These are phyloP conservation scores for Micoletzkya japonica DNA, from an alignment of 2,888 invertebrate species.

Conservation along the genomic window DNA sequence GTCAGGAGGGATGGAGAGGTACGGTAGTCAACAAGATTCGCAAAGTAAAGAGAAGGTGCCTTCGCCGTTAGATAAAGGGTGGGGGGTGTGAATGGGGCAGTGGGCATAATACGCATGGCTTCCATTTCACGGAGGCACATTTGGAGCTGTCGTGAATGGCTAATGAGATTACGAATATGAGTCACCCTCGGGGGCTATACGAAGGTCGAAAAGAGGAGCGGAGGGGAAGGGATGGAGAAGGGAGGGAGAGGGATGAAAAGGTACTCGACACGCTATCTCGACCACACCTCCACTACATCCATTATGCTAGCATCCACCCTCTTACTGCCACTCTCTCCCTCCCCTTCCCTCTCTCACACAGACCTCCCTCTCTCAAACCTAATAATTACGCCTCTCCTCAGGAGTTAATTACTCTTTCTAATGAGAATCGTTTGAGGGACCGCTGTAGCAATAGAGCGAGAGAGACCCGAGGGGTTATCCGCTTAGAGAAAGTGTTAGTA, in stretches of 20 bases:
- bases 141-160: not conserved
- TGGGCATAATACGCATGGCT: too few relatives aligned
- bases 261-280: constrained; percentile 5
- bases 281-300: not conserved
- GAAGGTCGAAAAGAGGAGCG: not conserved
- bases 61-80: too few relatives aligned
- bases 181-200: too few relatives aligned
- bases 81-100: too few relatives aligned
- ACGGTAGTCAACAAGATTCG: constrained; percentile 28
- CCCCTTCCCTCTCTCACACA: not conserved
- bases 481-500: too few relatives aligned
- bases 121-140: not conserved
- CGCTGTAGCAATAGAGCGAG: not conserved
- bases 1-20: constrained; percentile 53
- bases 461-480: too few relatives aligned
- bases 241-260: constrained; percentile 6
- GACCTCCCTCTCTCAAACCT: constrained; percentile 1
- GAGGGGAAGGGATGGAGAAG: not conserved
- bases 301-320: not conserved
- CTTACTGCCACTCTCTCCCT: constrained; percentile 15
- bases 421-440: constrained; percentile 16
- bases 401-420: constrained; percentile 29
- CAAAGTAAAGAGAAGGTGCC: too few relatives aligned
- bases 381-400: constrained; percentile 14
- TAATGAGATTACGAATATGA: constrained; percentile 15